Evolutionary conservation across 2,797 vertebrate genomes (phyloP).

Genomic region (Oophaga sylvatica): DNA sequence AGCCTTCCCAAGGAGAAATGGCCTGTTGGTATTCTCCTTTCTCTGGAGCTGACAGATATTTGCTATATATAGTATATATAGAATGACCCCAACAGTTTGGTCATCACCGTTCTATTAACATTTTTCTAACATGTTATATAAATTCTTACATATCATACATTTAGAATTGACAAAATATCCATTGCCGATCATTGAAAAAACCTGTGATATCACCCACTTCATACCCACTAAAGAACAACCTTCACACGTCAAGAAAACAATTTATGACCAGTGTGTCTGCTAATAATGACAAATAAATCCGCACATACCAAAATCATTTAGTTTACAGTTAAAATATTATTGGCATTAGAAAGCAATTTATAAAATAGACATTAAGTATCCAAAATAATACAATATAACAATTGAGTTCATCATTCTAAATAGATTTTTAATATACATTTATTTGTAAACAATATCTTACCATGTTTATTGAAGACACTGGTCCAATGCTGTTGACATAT

Average conservation of each 20-base stretch:
- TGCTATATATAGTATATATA: no score
- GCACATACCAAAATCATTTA: not conserved
- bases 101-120: no score
- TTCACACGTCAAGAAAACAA: not conserved
- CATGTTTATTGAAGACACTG: slow-evolving; percentile 77
- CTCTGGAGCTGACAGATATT: no score
- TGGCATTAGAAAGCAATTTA: not conserved
- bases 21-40: no score
- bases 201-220: not conserved
- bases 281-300: not conserved
- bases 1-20: no score
- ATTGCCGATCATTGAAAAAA: no score
- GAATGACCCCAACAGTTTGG: no score
- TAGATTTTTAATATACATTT: not conserved
- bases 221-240: not conserved
- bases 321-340: not conserved
- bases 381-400: not conserved
- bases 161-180: not conserved
- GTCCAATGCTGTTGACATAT: slow-evolving; percentile 78
- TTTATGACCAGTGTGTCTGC: not conserved
- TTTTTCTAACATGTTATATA: no score
- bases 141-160: no score
- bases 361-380: not conserved
- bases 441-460: slow-evolving; percentile 67
- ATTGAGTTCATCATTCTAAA: not conserved